phyloP scores from a whole-genome alignment of 2,113 vertebrate species.

The Onychostruthus taczanowskii region DNA sequence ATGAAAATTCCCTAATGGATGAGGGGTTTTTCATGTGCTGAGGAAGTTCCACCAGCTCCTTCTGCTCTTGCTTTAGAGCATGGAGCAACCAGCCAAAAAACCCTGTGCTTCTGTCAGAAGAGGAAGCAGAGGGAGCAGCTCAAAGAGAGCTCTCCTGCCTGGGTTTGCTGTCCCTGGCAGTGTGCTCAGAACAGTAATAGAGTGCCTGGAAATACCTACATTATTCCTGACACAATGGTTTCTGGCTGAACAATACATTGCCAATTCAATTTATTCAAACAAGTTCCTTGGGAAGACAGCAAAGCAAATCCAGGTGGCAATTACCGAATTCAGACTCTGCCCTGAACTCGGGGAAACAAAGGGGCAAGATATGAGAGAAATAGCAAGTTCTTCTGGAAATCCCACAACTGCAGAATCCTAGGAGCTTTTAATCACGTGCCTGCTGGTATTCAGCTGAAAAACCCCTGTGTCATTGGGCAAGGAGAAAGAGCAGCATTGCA shows the following conservation, averaged over 20 bases:
- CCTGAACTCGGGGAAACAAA: constrained; percentile 27
- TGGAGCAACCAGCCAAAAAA: background rate
- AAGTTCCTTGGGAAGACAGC: constrained; percentile 56
- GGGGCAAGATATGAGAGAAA: constrained; percentile 32
- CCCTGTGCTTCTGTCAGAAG: background rate
- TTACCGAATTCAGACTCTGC: constrained; percentile 23
- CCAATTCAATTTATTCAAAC: constrained; percentile 63
- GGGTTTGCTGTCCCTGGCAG: background rate
- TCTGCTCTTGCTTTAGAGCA: background rate
- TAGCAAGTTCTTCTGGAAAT: constrained; percentile 27
- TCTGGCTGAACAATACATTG: constrained; percentile 31
- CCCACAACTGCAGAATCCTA: background rate
- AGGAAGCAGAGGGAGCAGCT: background rate
- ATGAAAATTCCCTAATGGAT: background rate
- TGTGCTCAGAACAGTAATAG: background rate
- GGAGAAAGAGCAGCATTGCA: background rate
- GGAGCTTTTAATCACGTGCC: background rate
- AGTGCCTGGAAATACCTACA: background rate
- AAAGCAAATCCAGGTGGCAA: constrained; percentile 60
- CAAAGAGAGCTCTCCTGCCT: background rate
- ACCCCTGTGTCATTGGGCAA: constrained; percentile 26
- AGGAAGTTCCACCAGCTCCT: background rate
- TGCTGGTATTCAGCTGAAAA: background rate
- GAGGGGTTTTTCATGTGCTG: background rate
- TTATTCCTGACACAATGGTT: constrained; percentile 45